Evolutionary conservation across 2,888 invertebrate genomes (phyloP), one percentile per base, ranked within the genome.

Genomic region (Agrilus cyanescens): DNA sequence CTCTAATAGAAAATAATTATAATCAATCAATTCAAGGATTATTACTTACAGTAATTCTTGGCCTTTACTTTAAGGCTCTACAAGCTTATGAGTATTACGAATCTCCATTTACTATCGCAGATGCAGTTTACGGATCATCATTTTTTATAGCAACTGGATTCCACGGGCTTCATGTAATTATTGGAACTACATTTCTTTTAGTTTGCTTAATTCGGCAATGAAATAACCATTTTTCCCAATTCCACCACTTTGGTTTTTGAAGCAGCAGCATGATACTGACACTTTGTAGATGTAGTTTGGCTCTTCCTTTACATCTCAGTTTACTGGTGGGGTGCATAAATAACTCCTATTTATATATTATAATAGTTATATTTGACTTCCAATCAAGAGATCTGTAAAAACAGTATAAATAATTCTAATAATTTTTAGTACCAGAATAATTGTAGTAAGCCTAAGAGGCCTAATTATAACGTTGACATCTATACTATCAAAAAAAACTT

Each of bases 141-240:
- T 85, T 83, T 68, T 84, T 76, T 72, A 70, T 83, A 60, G 74
- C 80, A 43, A 85, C 82, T 45, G 83, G 83, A 63, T 84, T 85
- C 30, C 83, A 85, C 59, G 83, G 82, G 3, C 12, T 82, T 40
- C 83, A 83, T 70, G 82, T 83, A 35, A 67, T 83, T 54, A 74
- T 78, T 60, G 78, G 76, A 50, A 70, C 73, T 16, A 61, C 68
- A 15, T 78, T 79, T 54, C 54, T 79, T 56, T 41, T 62, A 52
- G 55, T 72, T 41, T 73, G 72, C 58, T 59, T 73, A 54, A 46
- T 71, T 15, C 76, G 76, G 15, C 61, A 70, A 42, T 53, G 61
- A 50, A 62, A 59, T 45, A 61, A 65, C 38, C 74, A 76, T 51
- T 77, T 76, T 57, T 72, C 72, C 30, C 58, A 57, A 54, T 62